These are phyloP conservation scores for Seira musarum DNA, from an alignment of 2,888 invertebrate genomes.

Conservation along the genomic window DNA sequence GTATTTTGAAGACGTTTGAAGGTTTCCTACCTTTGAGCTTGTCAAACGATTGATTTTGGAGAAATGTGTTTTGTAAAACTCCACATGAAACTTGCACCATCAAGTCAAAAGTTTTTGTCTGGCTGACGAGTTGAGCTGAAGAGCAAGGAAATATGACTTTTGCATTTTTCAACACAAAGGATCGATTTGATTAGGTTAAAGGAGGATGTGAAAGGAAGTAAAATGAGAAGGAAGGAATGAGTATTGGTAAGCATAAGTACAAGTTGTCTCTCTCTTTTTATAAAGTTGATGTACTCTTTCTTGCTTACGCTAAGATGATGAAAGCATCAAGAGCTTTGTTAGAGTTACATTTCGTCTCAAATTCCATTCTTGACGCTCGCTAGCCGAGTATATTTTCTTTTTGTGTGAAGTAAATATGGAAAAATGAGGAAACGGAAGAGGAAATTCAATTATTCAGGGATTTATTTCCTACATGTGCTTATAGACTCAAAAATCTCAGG, in stretches of 20 bases:
- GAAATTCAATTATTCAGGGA: slow-evolving; percentile 8
- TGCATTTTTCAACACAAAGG: slow-evolving; percentile 8
- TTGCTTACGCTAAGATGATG: too few species aligned
- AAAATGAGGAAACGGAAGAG: slow-evolving; percentile 6
- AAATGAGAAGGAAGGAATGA: slow-evolving; percentile 11
- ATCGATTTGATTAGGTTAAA: slow-evolving; percentile 11
- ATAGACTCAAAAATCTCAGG: background rate
- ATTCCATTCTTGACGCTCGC: background rate
- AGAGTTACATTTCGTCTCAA: slow-evolving; percentile 3
- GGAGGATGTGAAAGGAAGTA: background rate
- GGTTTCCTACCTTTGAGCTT: too few species aligned
- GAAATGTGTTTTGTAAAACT: too few species aligned
- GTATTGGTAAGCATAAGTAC: background rate
- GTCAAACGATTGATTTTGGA: too few species aligned
- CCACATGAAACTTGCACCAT: too few species aligned
- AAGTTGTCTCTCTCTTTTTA: too few species aligned
- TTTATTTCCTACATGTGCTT: background rate
- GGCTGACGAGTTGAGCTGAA: too few species aligned
- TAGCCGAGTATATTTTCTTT: background rate
- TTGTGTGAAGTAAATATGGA: background rate
- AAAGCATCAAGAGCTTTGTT: background rate
- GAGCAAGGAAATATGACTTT: too few species aligned
- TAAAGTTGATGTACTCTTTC: too few species aligned
- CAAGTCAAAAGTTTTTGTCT: too few species aligned
- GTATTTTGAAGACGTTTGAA: too few species aligned